A percentile compares a stretch with the other conserved stretches of the same genome.
phyloP scores from a whole-genome alignment of 1,140 invertebrate species.

The Sitophilus oryzae region DNA sequence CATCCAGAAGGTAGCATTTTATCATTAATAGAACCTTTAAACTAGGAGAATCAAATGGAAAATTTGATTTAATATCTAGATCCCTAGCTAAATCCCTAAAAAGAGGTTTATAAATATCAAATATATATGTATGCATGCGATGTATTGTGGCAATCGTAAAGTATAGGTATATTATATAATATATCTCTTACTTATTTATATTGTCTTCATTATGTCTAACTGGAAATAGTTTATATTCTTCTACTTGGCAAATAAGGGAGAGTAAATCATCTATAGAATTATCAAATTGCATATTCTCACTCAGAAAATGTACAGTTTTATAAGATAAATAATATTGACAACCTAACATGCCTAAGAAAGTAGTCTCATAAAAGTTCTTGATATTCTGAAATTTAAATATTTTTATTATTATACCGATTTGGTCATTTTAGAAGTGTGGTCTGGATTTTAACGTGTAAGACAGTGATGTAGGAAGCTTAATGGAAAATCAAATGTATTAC shows the following conservation, averaged over 20 bases:
- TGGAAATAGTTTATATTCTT: conserved; percentile 92
- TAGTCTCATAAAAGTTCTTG: conserved; percentile 49
- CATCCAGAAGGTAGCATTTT: conserved; percentile 85
- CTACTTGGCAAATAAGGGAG: conserved; percentile 71
- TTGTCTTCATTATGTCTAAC: conserved; percentile 98
- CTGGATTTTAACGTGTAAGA: too few relatives aligned
- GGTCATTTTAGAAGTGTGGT: too few relatives aligned
- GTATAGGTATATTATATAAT: conserved; percentile 8
- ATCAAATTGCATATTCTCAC: conserved; percentile 58
- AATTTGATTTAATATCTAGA: conserved; percentile 66
- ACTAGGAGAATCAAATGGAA: conserved; percentile 81
- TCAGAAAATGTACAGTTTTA: conserved; percentile 82
- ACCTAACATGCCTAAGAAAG: conserved; percentile 86
- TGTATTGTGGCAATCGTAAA: conserved; percentile 11
- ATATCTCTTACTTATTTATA: conserved; percentile 69
- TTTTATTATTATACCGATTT: too few relatives aligned
- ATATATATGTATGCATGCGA: neutral
- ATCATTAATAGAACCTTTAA: conserved; percentile 91
- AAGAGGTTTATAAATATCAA: conserved; percentile 27
- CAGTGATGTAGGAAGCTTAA: too few relatives aligned
- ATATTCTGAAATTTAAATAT: conserved; percentile 30
- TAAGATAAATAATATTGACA: conserved; percentile 98
- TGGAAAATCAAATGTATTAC: too few relatives aligned
- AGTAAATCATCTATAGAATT: conserved; percentile 71
- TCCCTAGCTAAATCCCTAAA: conserved; percentile 72